These are phyloP conservation scores for Carpatolechia fugitivella DNA, from an alignment of 2,888 invertebrate genomes.

Conservation along the genomic window DNA sequence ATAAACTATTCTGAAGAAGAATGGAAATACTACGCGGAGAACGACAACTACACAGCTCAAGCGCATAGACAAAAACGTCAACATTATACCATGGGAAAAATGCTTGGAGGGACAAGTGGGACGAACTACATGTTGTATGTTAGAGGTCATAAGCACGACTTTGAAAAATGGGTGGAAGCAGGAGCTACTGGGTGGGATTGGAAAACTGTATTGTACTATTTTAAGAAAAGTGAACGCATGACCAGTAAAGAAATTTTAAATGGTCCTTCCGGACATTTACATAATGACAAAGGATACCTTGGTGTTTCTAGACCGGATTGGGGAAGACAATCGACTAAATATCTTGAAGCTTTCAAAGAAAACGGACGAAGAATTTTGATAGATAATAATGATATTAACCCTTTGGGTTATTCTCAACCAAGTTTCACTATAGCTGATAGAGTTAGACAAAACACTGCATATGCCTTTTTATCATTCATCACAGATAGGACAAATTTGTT, in stretches of 20 bases:
- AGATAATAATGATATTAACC: conserved; percentile 42
- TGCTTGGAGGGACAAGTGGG: conserved; percentile 80
- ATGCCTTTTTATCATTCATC: conserved; percentile 41
- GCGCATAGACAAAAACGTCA: conserved; percentile 27
- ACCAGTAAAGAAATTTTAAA: conserved; percentile 17
- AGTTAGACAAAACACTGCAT: conserved; percentile 42
- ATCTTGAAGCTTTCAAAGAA: conserved; percentile 42
- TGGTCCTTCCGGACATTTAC: conserved; percentile 40
- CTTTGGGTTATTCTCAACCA: conserved; percentile 41
- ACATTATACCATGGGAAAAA: conserved; percentile 78
- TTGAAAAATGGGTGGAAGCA: conserved; percentile 80
- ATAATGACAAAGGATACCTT: conserved; percentile 24
- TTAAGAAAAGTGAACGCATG: conserved; percentile 30
- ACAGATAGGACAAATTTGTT: conserved; percentile 43
- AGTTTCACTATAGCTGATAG: conserved; percentile 34
- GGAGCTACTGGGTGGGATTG: conserved; percentile 66
- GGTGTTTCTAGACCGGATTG: conserved; percentile 41
- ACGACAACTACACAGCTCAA: conserved; percentile 33
- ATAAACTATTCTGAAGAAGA: conserved; percentile 26
- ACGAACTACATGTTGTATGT: conserved; percentile 82
- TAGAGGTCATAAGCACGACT: conserved; percentile 81
- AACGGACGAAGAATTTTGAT: conserved; percentile 39
- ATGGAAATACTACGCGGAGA: conserved; percentile 77
- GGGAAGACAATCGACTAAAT: conserved; percentile 50
- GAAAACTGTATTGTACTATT: conserved; percentile 28